Conservation (phyloP, 2,113 vertebrate species). For the Empidonax alnorum region DNA sequence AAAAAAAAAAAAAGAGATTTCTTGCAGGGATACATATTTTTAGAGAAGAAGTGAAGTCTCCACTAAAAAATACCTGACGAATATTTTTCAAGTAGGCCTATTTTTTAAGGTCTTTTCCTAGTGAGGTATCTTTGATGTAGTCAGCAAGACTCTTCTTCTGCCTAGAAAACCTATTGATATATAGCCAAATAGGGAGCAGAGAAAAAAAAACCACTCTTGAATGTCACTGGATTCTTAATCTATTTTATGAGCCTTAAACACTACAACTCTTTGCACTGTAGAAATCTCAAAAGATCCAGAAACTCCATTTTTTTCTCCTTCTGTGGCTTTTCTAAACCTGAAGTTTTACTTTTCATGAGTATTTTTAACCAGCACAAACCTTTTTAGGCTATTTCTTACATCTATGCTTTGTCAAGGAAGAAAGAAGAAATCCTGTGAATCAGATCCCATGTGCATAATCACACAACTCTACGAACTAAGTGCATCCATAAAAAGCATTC, state of each 20-base stretch:
- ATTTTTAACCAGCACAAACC: slow-evolving; percentile 33
- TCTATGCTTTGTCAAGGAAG: slow-evolving; percentile 30
- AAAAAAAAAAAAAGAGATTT: background rate
- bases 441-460: slow-evolving; percentile 63
- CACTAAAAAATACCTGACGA: background rate
- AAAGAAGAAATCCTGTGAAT: slow-evolving; percentile 47
- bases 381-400: slow-evolving; percentile 29
- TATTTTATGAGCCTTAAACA: slow-evolving; percentile 56
- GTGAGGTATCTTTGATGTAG: slow-evolving; percentile 36
- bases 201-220: background rate
- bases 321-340: background rate
- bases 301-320: background rate
- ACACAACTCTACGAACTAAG: slow-evolving; percentile 13
- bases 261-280: slow-evolving; percentile 9
- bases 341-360: slow-evolving; percentile 19
- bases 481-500: slow-evolving; percentile 48
- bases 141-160: slow-evolving; percentile 25
- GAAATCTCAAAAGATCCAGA: slow-evolving; percentile 34
- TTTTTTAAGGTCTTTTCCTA: background rate
- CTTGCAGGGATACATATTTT: background rate
- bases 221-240: slow-evolving; percentile 21
- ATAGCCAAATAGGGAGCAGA: background rate
- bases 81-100: background rate
- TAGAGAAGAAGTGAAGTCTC: background rate
- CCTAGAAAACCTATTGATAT: slow-evolving; percentile 40